Conservation (phyloP, 2,113 vertebrate species). For the Carettochelys insculpta region DNA sequence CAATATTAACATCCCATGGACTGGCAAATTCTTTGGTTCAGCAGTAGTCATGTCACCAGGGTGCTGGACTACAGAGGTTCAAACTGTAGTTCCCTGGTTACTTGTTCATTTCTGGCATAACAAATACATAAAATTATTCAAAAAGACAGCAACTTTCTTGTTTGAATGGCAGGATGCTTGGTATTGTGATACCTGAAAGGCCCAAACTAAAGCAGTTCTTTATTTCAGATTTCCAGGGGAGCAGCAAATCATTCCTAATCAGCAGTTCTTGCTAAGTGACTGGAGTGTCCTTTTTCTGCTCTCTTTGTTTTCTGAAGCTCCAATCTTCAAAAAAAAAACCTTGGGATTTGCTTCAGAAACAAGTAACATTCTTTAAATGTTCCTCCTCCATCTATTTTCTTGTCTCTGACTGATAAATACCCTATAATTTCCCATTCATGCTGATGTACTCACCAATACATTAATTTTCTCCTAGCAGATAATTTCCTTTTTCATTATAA, state of each 20-base stretch:
- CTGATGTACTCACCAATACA: not conserved
- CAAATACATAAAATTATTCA: slow-evolving; percentile 7
- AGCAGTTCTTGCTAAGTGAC: not conserved
- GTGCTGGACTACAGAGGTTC: too few relatives aligned
- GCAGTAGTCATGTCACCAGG: too few relatives aligned
- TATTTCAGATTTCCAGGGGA: slow-evolving; percentile 14
- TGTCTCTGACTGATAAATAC: not conserved
- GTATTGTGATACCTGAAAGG: slow-evolving; percentile 36
- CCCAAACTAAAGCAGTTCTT: slow-evolving; percentile 27
- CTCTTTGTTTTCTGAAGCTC: not conserved
- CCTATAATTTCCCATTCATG: not conserved
- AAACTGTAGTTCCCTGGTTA: not conserved
- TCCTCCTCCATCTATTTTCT: not conserved
- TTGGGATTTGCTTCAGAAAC: not conserved
- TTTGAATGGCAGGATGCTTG: slow-evolving; percentile 17
- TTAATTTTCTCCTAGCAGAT: not conserved
- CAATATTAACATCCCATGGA: too few relatives aligned
- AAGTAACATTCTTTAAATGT: not conserved
- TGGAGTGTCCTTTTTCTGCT: not conserved
- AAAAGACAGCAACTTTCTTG: slow-evolving; percentile 60
- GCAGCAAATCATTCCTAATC: too few relatives aligned
- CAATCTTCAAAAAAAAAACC: not conserved
- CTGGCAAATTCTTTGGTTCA: too few relatives aligned
- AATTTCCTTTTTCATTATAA: slow-evolving; percentile 17
- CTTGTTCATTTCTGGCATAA: not conserved